Conservation (phyloP, 2,797 vertebrate genomes). For the Spondyliosoma cantharus region DNA sequence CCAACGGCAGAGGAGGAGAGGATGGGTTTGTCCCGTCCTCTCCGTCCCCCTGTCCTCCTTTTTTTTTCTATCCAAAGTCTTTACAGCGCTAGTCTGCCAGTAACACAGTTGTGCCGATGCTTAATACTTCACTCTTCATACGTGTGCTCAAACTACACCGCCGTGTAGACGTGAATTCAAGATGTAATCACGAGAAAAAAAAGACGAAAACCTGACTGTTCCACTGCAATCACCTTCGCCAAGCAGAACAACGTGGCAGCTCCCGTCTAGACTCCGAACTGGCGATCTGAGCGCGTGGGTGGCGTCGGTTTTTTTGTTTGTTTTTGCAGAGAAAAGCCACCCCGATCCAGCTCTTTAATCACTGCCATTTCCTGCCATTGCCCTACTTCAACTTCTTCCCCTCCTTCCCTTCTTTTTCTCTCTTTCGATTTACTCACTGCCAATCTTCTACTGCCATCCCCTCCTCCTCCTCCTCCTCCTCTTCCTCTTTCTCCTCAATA, state of each 20-base stretch:
- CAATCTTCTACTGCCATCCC: constrained; percentile 57
- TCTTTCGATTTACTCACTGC: constrained; percentile 59
- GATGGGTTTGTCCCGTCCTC: constrained; percentile 40
- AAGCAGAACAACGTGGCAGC: constrained; percentile 50
- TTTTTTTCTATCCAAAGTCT: constrained; percentile 65
- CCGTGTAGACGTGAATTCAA: constrained; percentile 47
- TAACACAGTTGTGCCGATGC: constrained; percentile 68
- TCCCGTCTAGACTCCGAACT: constrained; percentile 32
- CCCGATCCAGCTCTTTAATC: constrained; percentile 64
- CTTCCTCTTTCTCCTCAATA: constrained; percentile 9
- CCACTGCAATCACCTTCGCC: constrained; percentile 39
- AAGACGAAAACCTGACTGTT: constrained; percentile 47
- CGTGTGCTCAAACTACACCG: constrained; percentile 38
- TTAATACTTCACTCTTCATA: constrained; percentile 39
- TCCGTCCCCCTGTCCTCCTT: constrained; percentile 41
- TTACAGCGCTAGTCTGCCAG: constrained; percentile 78
- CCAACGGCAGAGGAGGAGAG: constrained; percentile 67
- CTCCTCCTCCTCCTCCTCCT: neutral
- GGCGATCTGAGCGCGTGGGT: constrained; percentile 22
- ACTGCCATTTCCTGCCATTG: constrained; percentile 66
- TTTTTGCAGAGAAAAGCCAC: constrained; percentile 14
- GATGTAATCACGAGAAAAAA: neutral
- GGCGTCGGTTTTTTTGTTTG: neutral
- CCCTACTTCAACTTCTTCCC: neutral
- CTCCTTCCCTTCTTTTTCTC: constrained; percentile 1